Evolutionary conservation across 1,140 invertebrate species (phyloP), one percentile per base, ranked within the genome.

Genomic region (Trichogramma pretiosum): DNA sequence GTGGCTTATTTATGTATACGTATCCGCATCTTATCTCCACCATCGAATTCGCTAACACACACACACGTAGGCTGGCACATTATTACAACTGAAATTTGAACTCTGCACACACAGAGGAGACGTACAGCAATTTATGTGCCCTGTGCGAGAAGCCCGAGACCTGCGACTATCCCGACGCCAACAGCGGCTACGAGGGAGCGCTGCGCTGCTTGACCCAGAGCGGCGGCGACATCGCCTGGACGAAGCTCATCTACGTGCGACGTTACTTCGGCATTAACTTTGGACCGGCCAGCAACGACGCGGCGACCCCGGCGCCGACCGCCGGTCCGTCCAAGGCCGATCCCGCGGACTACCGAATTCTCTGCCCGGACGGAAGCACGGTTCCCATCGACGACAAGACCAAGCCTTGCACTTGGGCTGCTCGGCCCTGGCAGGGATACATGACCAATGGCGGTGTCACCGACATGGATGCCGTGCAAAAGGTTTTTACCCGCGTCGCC

Each of bases 101-200:
- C n/a, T n/a, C n/a, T 34, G 5, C 4, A 34, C 54, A 66, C 64
- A 14, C 62, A 84, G 83, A 88, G 67, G 68, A 74, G 28, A 78
- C 78, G 46, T 88, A 88, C 61, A 72, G 74, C 10, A 83, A 84
- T 32, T 63, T 89, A 52, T 89, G 87, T 57, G 73, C 76, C 3
- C 67, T 86, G 1, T 89, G 86, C 60, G 79, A 84, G 53, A 75
- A 85, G 49, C 84, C 85, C 0, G 69, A 75, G 1, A 66, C 75
- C 42, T 91, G 85, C 60, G 83, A 90, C 60, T 87, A 89, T 49
- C 84, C 84, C 5, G 90, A 93, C 59, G 77, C 77, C 32, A 89
- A 76, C 62, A 85, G 84, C 30, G 89, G 89, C 1, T 89, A 90
- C 60, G 81, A 87, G 36, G 89, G 90, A 1, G 85, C 87, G 4